These are phyloP conservation scores for Thunnus maccoyii DNA, from an alignment of 2,113 vertebrate genomes.

Conservation along the genomic window DNA sequence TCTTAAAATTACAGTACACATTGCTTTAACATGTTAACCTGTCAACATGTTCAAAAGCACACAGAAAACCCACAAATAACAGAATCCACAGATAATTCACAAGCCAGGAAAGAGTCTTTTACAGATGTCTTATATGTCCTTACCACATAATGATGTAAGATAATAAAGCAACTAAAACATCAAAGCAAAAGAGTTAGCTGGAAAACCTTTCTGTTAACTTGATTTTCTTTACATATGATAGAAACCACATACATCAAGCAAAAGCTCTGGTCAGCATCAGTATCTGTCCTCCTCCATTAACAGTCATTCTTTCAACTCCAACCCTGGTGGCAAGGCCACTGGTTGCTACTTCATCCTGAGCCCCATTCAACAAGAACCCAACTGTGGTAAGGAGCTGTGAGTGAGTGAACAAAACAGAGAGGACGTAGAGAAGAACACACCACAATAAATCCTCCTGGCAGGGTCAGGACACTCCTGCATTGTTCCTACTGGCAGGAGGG, in stretches of 20 bases:
- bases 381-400: conserved; percentile 51
- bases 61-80: too few relatives aligned
- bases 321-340: conserved; percentile 42
- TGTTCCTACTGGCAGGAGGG: conserved; percentile 75
- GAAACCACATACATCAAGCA: conserved; percentile 4
- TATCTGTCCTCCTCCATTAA: neutral
- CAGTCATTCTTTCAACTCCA: conserved; percentile 13
- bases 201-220: conserved; percentile 14
- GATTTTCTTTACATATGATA: conserved; percentile 5
- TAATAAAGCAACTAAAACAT: conserved; percentile 6
- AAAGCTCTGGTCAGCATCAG: conserved; percentile 8
- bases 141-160: conserved; percentile 13
- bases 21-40: too few relatives aligned
- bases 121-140: conserved; percentile 17
- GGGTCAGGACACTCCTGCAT: conserved; percentile 73
- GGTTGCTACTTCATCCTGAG: conserved; percentile 52
- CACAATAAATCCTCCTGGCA: conserved; percentile 77
- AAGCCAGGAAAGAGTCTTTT: conserved; percentile 8
- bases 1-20: too few relatives aligned
- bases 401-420: conserved; percentile 58
- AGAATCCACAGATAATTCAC: conserved; percentile 16
- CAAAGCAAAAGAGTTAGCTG: neutral
- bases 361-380: conserved; percentile 41
- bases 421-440: conserved; percentile 49
- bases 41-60: too few relatives aligned